These are phyloP conservation scores for Oxytorus armatus DNA, from an alignment of 2,888 invertebrate genomes.

Conservation along the genomic window DNA sequence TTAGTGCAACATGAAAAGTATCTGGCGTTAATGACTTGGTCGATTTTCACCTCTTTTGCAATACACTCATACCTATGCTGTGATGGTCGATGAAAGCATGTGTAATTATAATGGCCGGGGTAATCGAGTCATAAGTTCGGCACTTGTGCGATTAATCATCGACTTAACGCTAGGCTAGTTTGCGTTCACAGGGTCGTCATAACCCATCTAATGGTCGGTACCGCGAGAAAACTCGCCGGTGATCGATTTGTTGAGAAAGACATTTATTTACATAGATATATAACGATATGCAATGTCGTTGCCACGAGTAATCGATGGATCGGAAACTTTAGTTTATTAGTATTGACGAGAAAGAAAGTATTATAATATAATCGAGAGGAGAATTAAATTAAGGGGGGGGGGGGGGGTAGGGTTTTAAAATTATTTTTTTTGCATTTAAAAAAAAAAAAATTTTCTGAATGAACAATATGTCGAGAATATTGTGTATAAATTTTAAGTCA, in stretches of 20 bases:
- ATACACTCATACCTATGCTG: not conserved
- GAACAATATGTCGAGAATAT: no score
- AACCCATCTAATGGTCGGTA: slow-evolving; percentile 1
- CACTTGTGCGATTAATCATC: slow-evolving; percentile 45
- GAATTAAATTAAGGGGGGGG: slow-evolving; percentile 17
- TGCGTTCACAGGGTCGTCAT: not conserved
- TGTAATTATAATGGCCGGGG: slow-evolving; percentile 34
- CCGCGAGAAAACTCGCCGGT: slow-evolving; percentile 13
- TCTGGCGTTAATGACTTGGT: not conserved
- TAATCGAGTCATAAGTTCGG: slow-evolving; percentile 51
- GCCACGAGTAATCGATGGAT: slow-evolving; percentile 1
- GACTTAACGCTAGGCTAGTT: slow-evolving; percentile 20
- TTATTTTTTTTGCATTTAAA: not conserved
- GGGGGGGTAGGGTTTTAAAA: no score
- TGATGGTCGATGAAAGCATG: not conserved
- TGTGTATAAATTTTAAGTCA: no score
- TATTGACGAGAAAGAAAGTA: not conserved
- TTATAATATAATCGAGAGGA: not conserved
- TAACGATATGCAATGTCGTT: not conserved
- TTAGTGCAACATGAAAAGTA: not conserved
- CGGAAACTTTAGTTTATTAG: not conserved
- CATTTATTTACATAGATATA: not conserved
- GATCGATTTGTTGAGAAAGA: slow-evolving; percentile 19
- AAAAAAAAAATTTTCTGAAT: no score
- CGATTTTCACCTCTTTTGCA: slow-evolving; percentile 5